Percentiles rank a stretch among this genome's conserved stretches.
These are phyloP conservation scores for Heteromormyrus szaboi DNA, from an alignment of 2,797 vertebrate species.

Conservation along the genomic window DNA sequence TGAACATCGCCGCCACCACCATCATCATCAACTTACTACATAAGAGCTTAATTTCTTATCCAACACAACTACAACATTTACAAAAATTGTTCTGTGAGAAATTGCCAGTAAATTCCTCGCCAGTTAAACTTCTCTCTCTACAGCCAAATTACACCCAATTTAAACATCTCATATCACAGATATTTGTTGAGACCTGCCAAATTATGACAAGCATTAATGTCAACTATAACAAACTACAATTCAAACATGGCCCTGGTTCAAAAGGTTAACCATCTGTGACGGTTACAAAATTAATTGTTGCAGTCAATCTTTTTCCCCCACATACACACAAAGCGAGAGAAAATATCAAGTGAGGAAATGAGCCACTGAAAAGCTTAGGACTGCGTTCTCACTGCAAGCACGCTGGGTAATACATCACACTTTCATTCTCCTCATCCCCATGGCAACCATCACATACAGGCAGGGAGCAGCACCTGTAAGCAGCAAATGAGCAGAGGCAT, in stretches of 20 bases:
- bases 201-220: not conserved
- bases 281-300: not conserved
- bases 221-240: not conserved
- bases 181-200: not conserved
- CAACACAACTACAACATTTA: not conserved
- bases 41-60: not conserved
- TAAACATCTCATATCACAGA: not conserved
- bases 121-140: not conserved
- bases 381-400: not conserved
- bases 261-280: not conserved
- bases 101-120: not conserved
- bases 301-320: not conserved
- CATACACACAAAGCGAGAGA: not conserved
- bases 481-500: conserved; percentile 94
- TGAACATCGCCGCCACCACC: conserved; percentile 35
- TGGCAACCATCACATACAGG: not conserved
- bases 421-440: not conserved
- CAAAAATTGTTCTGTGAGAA: not conserved
- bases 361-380: not conserved
- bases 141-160: not conserved
- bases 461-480: conserved; percentile 69
- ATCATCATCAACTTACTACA: not conserved
- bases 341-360: not conserved
- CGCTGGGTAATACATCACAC: not conserved
- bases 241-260: not conserved